Evolutionary conservation across 2,797 vertebrate genomes (phyloP), one percentile per base, ranked within the genome.

Genomic region (Betta splendens): DNA sequence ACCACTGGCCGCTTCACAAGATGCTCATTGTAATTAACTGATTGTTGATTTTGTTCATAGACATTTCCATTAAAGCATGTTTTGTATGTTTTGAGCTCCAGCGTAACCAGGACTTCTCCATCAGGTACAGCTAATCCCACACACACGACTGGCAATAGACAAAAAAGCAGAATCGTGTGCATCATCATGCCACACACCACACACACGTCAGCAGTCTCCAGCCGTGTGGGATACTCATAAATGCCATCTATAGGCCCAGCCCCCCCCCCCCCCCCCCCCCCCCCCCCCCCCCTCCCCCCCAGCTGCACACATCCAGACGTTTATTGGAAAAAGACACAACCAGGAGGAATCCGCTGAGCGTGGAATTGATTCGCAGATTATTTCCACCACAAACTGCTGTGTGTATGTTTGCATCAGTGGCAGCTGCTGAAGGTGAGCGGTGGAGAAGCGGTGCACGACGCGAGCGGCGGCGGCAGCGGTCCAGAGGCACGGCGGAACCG

Each of bases 341-440:
- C 77, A 65, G 64, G 64, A 80, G 67, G 77, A 80, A 71, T 76
- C 68, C 72, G 67, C 80, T 78, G 78, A 78, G 70, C 62, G 51
- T 81, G 72, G 72, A 82, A 85, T 80, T 75, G 80, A 85, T 86
- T 87, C 23, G 7, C 54, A 69, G 76, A 77, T 86, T 76, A 77
- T 76, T 80, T 84, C 75, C 51, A 9, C 68, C 51, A 61, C 64
- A 76, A 82, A 71, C 65, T 38, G 59, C 45, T 63, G 12, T 32
- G 10, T 20, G 32, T n/a, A 16, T 26, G 18, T 33, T 36, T 37
- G 38, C 69, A 38, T 63, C 51, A 50, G 22, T 36, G 17, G 17
- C 7, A 5, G 53, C 35, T 31, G 58, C 45, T 31, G 67, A 32
- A 33, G 26, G 43, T 23, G 57, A 56, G 50, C 58, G 36, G 9